These are phyloP conservation scores for Chloroclysta siterata DNA, from an alignment of 2,888 invertebrate genomes.

Conservation along the genomic window DNA sequence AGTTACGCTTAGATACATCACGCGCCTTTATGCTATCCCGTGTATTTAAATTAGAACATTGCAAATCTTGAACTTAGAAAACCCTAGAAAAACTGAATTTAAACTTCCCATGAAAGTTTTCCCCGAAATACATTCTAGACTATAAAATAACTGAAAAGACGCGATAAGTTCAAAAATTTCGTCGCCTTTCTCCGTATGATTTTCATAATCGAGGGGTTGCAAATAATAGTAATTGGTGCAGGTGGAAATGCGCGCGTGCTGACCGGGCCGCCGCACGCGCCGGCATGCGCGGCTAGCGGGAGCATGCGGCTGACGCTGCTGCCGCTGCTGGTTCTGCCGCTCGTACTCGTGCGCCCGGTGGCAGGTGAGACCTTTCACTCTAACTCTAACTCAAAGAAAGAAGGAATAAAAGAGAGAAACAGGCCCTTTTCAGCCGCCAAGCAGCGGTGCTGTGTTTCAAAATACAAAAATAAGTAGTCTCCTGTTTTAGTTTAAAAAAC, in stretches of 20 bases:
- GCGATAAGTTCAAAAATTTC: neutral
- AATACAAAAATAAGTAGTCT: too few species aligned
- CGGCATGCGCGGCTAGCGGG: constrained; percentile 76
- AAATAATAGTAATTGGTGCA: constrained; percentile 49
- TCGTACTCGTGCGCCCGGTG: constrained; percentile 80
- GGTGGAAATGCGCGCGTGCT: constrained; percentile 55
- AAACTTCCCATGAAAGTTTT: neutral
- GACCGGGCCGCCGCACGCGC: constrained; percentile 64
- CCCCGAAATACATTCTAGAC: too few species aligned
- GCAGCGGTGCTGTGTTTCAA: too few species aligned
- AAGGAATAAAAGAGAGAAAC: too few species aligned
- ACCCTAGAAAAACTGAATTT: neutral
- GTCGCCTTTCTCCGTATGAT: neutral
- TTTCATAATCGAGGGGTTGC: neutral
- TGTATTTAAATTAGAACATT: neutral
- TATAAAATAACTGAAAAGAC: neutral
- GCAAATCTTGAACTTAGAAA: neutral
- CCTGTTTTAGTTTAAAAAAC: too few species aligned
- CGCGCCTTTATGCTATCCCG: constrained; percentile 7
- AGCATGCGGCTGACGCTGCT: constrained; percentile 82
- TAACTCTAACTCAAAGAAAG: too few species aligned
- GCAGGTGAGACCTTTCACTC: constrained; percentile 64
- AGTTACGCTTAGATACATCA: constrained; percentile 2
- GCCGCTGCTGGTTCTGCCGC: constrained; percentile 81
- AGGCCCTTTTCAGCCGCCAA: too few species aligned